Evolutionary conservation across 2,888 invertebrate genomes (phyloP), one percentile per base, ranked within the genome.

Genomic region (Drosophila mettleri): DNA sequence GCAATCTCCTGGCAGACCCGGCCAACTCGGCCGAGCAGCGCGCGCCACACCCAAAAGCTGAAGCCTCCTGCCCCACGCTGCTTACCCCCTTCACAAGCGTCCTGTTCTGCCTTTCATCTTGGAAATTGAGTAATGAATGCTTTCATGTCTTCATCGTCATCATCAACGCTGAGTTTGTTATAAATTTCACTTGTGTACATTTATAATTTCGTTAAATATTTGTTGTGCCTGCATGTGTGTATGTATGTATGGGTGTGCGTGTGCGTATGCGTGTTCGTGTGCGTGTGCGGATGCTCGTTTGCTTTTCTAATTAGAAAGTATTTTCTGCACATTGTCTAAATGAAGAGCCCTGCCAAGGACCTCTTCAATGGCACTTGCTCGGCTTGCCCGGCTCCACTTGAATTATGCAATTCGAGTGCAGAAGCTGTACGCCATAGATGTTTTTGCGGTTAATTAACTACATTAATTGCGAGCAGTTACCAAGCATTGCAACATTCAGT

Each of bases 131-230:
- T 79, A 83, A 82, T 82, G 77, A 85, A 81, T 63, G 74, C 69
- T 69, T 69, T 72, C 69, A 75, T 75, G 60, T 78, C 59, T 59
- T 66, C 53, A 63, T 59, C 62, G 45, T 49, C 62, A 51, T 59
- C 66, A 68, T 69, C 54, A 78, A 41, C 69, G 45, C 62, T 58
- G 49, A 74, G 66, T 78, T 74, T 66, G 66, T 70, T 71, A 51
- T 59, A 67, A 63, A 67, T 63, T 71, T 67, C 52, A 66, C 63
- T 68, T 80, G 76, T 72, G 74, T 71, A 74, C 78, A 86, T 81
- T 77, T 69, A 84, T 74, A 86, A 81, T 78, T 78, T 83, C 53
- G 78, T 77, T 86, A 77, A 77, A 77, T 80, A 86, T 83, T 83
- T 84, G 69, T 53, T 73, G 45, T 59, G 60, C 59, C 63, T 49